Conservation (phyloP, 37 sponge, comb jelly and placozoan genomes). For the Chondrilla cf. caribensis region DNA sequence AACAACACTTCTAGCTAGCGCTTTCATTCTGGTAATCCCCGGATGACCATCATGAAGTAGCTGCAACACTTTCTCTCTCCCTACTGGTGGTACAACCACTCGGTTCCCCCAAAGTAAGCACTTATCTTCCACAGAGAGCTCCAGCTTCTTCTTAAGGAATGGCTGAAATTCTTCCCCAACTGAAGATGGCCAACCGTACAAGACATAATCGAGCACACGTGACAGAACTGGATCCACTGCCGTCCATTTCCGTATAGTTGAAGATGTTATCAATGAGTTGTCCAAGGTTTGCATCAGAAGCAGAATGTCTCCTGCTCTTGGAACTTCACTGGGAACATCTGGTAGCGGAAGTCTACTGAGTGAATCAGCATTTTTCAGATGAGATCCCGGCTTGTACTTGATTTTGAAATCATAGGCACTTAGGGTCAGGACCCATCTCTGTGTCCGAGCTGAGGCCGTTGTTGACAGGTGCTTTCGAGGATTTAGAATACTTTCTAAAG, state of each 20-base stretch:
- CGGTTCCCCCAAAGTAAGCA: conserved; percentile 14
- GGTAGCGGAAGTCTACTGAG: conserved; percentile 28
- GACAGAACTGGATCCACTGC: conserved; percentile 32
- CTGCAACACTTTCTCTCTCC: neutral
- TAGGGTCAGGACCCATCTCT: too few species aligned
- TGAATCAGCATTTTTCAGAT: conserved; percentile 35
- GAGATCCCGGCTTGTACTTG: conserved; percentile 17
- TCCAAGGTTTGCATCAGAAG: neutral
- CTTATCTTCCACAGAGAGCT: neutral
- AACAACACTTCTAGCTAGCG: neutral
- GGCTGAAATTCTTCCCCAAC: neutral
- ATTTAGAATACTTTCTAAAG: neutral
- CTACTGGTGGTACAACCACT: conserved; percentile 11
- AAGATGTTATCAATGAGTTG: neutral
- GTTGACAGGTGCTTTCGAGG: neutral
- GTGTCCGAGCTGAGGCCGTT: conserved; percentile 25
- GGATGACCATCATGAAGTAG: conserved; percentile 24
- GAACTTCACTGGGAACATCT: neutral
- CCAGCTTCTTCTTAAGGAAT: neutral
- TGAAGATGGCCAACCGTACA: conserved; percentile 27
- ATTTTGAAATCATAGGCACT: conserved; percentile 28
- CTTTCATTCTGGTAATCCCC: conserved; percentile 31
- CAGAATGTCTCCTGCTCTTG: neutral
- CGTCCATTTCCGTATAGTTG: neutral
- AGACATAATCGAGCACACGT: neutral